Evolutionary conservation across 2,113 vertebrate species (phyloP), one percentile per base, ranked within the genome.

Genomic region (Alosa alosa): DNA sequence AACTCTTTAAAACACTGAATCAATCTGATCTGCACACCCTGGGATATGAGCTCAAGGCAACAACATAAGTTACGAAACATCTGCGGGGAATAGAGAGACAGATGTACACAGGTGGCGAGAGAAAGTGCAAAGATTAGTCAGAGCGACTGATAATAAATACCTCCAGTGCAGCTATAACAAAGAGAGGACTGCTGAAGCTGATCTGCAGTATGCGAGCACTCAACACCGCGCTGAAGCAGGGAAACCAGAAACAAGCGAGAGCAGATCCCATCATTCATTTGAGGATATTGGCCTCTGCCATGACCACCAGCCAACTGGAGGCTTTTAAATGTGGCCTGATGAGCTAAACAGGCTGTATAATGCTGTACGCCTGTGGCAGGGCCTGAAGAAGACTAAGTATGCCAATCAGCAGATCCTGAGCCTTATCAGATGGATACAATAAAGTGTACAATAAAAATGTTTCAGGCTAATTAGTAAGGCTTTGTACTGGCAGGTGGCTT

Each of bases 221-320:
- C 72, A 78, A 36, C 72, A 15, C 72, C 4, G 72, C 10, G 31
- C 31, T 15, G 31, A 78, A 39, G 72, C 72, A 2, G 13, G 13
- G 72, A 78, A 78, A 36, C 25, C 72, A 78, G 72, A 39, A 78
- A 78, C 31, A 78, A 78, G 31, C 25, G 72, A 78, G 72, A 78
- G 72, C 72, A 78, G 31, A 36, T 36, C 72, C 72, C 25, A 39
- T 78, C 72, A 78, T 78, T 78, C 72, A 78, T 15, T 39, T 13
- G 25, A 78, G 72, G 72, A 78, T 78, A 39, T 78, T 78, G 72
- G 72, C 72, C 31, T 36, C 72, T 39, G 72, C 36, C 72, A 39
- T 78, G 11, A 36, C 72, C 31, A 78, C 72, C 72, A 78, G 72
- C 25, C 64, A 72, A 72, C n/a, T 72, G 64, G n/a, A 31, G 64